A percentile compares a stretch with the other conserved stretches of the same genome.
Conservation (phyloP, 2,888 invertebrate species). For the Dusona sp. region DNA sequence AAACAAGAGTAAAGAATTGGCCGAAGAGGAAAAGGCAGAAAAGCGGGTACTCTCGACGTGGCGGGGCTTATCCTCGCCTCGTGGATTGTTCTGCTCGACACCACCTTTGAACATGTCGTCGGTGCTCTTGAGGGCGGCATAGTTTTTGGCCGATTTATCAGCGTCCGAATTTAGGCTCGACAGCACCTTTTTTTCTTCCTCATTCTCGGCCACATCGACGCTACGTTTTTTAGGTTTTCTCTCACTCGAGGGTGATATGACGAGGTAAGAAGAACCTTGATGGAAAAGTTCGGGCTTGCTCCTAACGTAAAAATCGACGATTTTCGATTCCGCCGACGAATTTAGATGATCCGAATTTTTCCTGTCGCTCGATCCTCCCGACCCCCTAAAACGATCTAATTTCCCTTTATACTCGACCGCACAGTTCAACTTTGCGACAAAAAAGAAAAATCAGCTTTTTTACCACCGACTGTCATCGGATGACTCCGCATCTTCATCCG, state of each 20-base stretch:
- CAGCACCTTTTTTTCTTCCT: background rate
- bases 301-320: background rate
- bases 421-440: background rate
- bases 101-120: constrained; percentile 79
- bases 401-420: constrained; percentile 32
- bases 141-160: constrained; percentile 73
- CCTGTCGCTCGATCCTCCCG: constrained; percentile 11
- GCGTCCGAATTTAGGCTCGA: constrained; percentile 30
- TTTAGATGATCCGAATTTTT: constrained; percentile 6
- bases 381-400: constrained; percentile 58
- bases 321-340: background rate
- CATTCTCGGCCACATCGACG: constrained; percentile 42
- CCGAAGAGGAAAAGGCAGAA: constrained; percentile 7
- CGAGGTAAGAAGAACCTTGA: constrained; percentile 51
- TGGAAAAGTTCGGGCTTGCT: background rate
- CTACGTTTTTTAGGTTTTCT: constrained; percentile 54
- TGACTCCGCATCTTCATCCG: constrained; percentile 40
- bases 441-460: constrained; percentile 23
- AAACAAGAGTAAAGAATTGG: constrained; percentile 18
- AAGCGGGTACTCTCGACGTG: constrained; percentile 40
- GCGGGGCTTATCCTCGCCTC: constrained; percentile 67
- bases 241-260: constrained; percentile 38
- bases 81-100: constrained; percentile 74
- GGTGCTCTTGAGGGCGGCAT: constrained; percentile 76
- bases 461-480: constrained; percentile 60